A percentile compares a stretch with the other conserved stretches of the same genome.
These are phyloP conservation scores for Hydropotes inermis DNA, from an alignment of 2,113 vertebrate species.

Conservation along the genomic window DNA sequence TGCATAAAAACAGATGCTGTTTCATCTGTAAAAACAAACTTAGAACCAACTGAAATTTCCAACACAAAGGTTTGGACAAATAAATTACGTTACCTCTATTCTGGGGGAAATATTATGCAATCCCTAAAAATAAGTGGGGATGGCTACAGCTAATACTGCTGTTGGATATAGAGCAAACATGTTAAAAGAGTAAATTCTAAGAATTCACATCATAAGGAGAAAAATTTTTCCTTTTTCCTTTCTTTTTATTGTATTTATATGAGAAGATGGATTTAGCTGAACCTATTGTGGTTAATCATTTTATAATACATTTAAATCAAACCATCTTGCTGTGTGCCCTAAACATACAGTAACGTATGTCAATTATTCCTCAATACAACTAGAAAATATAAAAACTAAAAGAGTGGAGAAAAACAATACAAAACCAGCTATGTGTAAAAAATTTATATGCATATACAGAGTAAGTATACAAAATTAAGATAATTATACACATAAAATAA, in stretches of 20 bases:
- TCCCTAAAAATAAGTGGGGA: conserved; percentile 4
- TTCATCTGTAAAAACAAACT: background rate
- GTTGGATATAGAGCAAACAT: background rate
- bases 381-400: background rate
- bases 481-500: background rate
- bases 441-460: background rate
- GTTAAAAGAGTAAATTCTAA: background rate
- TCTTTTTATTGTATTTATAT: background rate
- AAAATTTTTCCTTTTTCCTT: background rate
- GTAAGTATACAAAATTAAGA: background rate
- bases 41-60: conserved; percentile 15
- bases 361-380: background rate
- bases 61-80: background rate
- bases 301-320: background rate
- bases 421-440: conserved; percentile 28
- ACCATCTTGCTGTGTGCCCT: background rate
- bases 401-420: background rate
- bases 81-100: background rate
- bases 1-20: background rate
- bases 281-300: background rate
- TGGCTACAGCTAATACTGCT: background rate
- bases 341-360: background rate
- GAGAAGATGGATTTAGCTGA: background rate
- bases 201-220: background rate
- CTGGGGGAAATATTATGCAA: background rate